These are phyloP conservation scores for Chymomyza costata DNA, from an alignment of 1,140 invertebrate species.

Conservation along the genomic window DNA sequence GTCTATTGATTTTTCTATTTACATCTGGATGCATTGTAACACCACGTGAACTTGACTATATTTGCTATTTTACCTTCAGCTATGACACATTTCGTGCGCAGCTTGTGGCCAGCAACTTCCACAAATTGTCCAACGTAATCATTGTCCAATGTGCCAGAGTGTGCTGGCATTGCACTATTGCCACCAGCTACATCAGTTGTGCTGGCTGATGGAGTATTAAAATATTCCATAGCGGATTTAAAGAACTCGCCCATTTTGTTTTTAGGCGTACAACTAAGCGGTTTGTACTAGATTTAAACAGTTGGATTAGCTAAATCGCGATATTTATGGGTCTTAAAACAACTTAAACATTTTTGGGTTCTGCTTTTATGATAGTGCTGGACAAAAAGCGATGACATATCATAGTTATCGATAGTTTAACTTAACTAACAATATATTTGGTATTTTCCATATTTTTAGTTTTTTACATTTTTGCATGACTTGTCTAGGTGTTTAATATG, in stretches of 20 bases:
- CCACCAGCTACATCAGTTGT: slow-evolving; percentile 27
- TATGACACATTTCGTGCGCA: slow-evolving; percentile 91
- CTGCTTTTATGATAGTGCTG: no score
- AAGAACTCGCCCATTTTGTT: slow-evolving; percentile 88
- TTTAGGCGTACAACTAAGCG: slow-evolving; percentile 1
- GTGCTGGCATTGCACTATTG: slow-evolving; percentile 49
- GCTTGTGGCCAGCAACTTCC: slow-evolving; percentile 91
- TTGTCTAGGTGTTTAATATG: no score
- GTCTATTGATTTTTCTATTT: slow-evolving; percentile 49
- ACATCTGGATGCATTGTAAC: not conserved
- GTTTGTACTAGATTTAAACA: not conserved
- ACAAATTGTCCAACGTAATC: slow-evolving; percentile 93
- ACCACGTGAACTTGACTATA: no score
- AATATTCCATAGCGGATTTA: slow-evolving; percentile 91
- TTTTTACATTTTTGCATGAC: no score
- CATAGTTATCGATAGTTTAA: no score
- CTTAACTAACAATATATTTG: no score
- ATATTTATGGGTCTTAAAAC: no score
- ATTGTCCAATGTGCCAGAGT: slow-evolving; percentile 79
- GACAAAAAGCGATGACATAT: no score
- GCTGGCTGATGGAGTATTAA: slow-evolving; percentile 80
- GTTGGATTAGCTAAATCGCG: slow-evolving; percentile 13
- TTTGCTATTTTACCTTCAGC: slow-evolving; percentile 87
- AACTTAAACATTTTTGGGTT: no score
- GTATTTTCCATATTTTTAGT: no score